Percentiles rank a stretch among this genome's conserved stretches.
phyloP scores from a whole-genome alignment of 2,888 invertebrate genomes.

The Rosalia funebris region DNA sequence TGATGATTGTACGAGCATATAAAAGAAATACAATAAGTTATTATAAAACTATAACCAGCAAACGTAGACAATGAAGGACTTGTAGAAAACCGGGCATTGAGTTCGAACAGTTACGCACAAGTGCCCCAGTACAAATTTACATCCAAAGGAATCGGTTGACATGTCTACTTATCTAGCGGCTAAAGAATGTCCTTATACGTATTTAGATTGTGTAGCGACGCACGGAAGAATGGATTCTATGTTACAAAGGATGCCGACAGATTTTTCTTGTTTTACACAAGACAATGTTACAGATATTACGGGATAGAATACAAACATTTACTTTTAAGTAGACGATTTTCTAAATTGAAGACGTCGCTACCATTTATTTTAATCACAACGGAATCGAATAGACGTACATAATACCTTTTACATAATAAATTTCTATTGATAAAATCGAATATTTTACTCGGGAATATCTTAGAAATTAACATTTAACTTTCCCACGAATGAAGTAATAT shows the following conservation, averaged over 20 bases:
- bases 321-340: slow-evolving; percentile 50
- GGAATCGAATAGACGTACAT: slow-evolving; percentile 36
- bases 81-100: slow-evolving; percentile 30
- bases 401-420: slow-evolving; percentile 35
- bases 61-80: slow-evolving; percentile 8
- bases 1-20: no score
- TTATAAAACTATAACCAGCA: no score
- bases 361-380: slow-evolving; percentile 45
- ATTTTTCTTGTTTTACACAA: slow-evolving; percentile 62
- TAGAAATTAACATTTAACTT: slow-evolving; percentile 21
- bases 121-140: slow-evolving; percentile 63
- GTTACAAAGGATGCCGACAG: slow-evolving; percentile 60
- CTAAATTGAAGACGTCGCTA: slow-evolving; percentile 47
- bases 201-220: slow-evolving; percentile 62
- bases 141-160: slow-evolving; percentile 64
- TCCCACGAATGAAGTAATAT: slow-evolving; percentile 24
- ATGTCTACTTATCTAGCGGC: slow-evolving; percentile 63
- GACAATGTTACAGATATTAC: slow-evolving; percentile 63
- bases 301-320: slow-evolving; percentile 56
- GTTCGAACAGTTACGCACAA: slow-evolving; percentile 56
- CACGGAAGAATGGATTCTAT: slow-evolving; percentile 62
- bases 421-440: slow-evolving; percentile 37
- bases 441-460: slow-evolving; percentile 26
- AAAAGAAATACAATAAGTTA: no score
- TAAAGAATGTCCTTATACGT: slow-evolving; percentile 63